Conservation (phyloP, 2,797 vertebrate genomes). For the Hippopotamyrus pictus region DNA sequence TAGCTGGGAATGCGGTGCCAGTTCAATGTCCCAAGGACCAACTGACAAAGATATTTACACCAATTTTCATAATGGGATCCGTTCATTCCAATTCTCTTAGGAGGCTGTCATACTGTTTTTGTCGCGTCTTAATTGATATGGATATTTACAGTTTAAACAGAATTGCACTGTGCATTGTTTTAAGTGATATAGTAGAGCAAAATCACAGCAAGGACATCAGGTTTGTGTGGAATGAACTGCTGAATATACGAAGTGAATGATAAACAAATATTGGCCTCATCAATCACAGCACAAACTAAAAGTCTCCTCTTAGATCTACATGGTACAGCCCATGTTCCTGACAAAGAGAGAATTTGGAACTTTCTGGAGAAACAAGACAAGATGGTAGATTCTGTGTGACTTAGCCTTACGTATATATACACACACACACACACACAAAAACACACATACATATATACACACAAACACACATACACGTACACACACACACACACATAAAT, state of each 20-base stretch:
- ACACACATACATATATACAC: background rate
- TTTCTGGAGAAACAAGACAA: background rate
- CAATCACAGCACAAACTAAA: background rate
- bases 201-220: background rate
- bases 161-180: background rate
- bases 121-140: background rate
- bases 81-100: background rate
- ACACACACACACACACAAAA: background rate
- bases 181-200: background rate
- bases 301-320: background rate
- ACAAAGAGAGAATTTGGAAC: background rate
- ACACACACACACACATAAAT: background rate
- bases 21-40: background rate
- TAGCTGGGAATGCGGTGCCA: background rate
- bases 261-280: background rate
- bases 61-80: background rate
- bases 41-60: background rate
- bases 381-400: background rate
- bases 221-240: background rate
- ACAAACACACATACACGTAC: background rate
- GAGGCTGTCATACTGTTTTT: background rate
- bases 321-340: background rate
- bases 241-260: background rate
- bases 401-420: background rate
- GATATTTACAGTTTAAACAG: background rate